Evolutionary conservation across 2,113 vertebrate genomes (phyloP).

Genomic region (Serilophus lunatus): DNA sequence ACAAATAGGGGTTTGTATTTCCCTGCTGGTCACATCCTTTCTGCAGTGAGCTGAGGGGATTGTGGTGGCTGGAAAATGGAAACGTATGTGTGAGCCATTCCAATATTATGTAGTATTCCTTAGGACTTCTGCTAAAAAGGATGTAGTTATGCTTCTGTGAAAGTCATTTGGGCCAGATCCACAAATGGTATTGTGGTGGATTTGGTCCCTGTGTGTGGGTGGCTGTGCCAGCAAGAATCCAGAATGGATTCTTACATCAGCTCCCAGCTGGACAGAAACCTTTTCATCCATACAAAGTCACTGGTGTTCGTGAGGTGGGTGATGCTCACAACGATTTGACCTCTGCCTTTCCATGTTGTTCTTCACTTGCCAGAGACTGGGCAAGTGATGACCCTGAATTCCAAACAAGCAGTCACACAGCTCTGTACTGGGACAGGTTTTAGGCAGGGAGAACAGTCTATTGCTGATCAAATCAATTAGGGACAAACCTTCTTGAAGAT

Average conservation of each 20-base stretch:
- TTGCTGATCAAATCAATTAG: not conserved
- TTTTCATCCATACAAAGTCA: not conserved
- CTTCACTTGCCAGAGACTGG: not conserved
- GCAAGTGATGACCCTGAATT: not conserved
- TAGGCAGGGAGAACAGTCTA: rapidly evolving
- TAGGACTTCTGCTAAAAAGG: not conserved
- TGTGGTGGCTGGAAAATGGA: not conserved
- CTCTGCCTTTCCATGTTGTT: not conserved
- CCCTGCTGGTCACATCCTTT: not conserved
- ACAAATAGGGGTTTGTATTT: not conserved
- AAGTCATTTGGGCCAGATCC: not conserved
- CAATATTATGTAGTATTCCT: not conserved
- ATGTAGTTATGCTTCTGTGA: not conserved
- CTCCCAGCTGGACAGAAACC: not conserved
- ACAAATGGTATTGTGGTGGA: not conserved
- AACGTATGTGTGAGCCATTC: not conserved
- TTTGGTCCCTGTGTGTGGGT: not conserved
- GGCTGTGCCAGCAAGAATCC: not conserved
- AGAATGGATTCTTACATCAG: not conserved
- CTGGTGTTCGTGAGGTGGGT: not conserved
- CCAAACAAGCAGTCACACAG: not conserved
- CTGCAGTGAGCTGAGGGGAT: not conserved
- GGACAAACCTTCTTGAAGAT: not conserved
- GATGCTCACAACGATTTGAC: not conserved
- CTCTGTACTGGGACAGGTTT: not conserved